These are phyloP conservation scores for Pteria penguin DNA, from an alignment of 2,888 invertebrate genomes.

Conservation along the genomic window DNA sequence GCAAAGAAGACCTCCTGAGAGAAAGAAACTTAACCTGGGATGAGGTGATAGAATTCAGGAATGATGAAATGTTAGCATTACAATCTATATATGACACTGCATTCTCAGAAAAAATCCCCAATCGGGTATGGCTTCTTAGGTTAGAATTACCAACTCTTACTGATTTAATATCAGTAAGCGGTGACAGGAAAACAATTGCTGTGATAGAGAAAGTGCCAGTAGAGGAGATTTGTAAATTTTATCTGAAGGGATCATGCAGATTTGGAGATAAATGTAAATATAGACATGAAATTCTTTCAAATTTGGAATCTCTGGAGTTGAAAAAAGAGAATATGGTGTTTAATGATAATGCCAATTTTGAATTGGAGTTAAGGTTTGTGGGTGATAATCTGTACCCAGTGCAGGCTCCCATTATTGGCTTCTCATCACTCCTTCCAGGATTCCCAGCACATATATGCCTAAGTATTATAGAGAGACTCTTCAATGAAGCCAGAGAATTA, in stretches of 20 bases:
- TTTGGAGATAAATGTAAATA: slow-evolving; percentile 67
- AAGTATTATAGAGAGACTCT: slow-evolving; percentile 68
- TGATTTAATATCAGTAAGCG: slow-evolving; percentile 51
- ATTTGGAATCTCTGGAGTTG: not conserved
- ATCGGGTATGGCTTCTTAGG: slow-evolving; percentile 69
- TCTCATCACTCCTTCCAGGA: slow-evolving; percentile 62
- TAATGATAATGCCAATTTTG: slow-evolving; percentile 49
- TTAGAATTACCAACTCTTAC: slow-evolving; percentile 61
- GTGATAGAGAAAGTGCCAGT: slow-evolving; percentile 13
- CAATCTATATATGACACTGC: slow-evolving; percentile 71
- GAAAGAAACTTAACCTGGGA: slow-evolving; percentile 28
- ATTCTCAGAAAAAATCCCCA: slow-evolving; percentile 69
- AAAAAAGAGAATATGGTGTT: slow-evolving; percentile 31
- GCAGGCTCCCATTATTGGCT: slow-evolving; percentile 71
- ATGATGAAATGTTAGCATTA: slow-evolving; percentile 74
- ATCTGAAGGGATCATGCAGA: slow-evolving; percentile 68
- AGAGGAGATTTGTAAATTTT: slow-evolving; percentile 63
- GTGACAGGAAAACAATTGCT: slow-evolving; percentile 1
- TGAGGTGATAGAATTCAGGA: slow-evolving; percentile 64
- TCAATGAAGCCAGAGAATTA: slow-evolving; percentile 61
- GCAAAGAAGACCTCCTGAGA: slow-evolving; percentile 5
- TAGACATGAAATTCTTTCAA: slow-evolving; percentile 50
- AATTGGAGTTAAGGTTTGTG: slow-evolving; percentile 73
- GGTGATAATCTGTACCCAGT: slow-evolving; percentile 69
- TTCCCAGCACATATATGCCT: slow-evolving; percentile 66